Base-by-base conservation (phyloP, 2,888 invertebrate species). In the Harpalus rufipes region DNA sequence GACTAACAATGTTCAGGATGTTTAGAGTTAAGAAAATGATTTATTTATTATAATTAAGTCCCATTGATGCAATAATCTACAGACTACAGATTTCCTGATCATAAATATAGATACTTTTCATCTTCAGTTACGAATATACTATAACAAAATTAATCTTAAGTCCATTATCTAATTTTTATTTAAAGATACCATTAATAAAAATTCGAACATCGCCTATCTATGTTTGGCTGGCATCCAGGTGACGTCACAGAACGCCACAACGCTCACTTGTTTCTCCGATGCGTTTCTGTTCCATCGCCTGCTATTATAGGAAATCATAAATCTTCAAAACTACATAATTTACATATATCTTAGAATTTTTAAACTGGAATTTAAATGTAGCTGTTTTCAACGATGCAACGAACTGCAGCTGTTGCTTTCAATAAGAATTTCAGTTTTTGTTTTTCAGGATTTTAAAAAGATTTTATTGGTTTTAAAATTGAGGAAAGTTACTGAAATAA, bases 131-230 rank as follows among this genome's bases (percentile, higher is more conserved):
- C 2, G 8, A 21, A 21, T 21, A 21, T 61, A 61, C 44, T 12
- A 51, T 51, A 51, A 51, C 44, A 51, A 12, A 51, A 51, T 51
- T 51, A 51, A 51, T 51, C 32, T 63, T 25, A 1, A 2, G 18
- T 63, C 63, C 25, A 63, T 59, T 59, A 59, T 59, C 44, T 51
- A 51, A 63, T 21, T 63, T 21, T 63, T 63, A 63, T 63, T 63
- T 63, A 63, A 25, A 63, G 32, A 7, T n/a, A 18, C 63, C 63
- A 63, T 63, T 63, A 63, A 63, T 63, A 63, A 63, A 63, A 63
- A 18, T 25, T 63, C 63, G 63, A 63, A 25, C 25, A 63, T 63
- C 25, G 63, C 18, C 32, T 21, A 63, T 21, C 63, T 21, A 63
- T 21, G 63, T 21, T 63, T 63, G 63, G 63, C 18, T 10, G 0